A percentile compares a stretch with the other conserved stretches of the same genome.
Evolutionary conservation across 2,113 vertebrate genomes (phyloP).

Genomic region (Muscicapa adusta): DNA sequence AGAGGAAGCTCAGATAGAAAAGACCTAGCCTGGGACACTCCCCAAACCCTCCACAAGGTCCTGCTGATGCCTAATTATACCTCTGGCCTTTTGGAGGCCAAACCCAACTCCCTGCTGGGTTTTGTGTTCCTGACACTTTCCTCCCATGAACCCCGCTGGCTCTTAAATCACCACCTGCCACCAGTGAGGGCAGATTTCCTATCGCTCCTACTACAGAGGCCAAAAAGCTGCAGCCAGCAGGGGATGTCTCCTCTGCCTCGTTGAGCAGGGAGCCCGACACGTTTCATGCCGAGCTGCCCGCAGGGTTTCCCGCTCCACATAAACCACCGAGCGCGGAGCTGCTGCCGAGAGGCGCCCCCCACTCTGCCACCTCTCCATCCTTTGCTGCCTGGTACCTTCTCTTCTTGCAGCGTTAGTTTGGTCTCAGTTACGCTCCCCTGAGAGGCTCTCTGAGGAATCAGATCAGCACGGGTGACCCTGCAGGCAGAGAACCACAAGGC

Average conservation of each 20-base stretch:
- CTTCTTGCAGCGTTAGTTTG: not conserved
- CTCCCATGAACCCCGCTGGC: not conserved
- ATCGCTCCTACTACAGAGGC: not conserved
- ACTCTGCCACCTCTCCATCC: not conserved
- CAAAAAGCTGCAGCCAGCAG: not conserved
- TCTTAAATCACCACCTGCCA: slow-evolving; percentile 16
- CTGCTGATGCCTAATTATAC: not conserved
- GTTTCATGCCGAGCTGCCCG: not conserved
- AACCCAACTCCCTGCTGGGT: not conserved
- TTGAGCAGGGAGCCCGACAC: not conserved
- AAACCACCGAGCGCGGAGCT: not conserved
- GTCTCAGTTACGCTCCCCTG: not conserved
- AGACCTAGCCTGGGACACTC: not conserved
- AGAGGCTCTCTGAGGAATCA: not conserved
- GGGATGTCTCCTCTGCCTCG: not conserved
- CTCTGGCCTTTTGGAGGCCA: not conserved
- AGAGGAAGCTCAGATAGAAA: not conserved
- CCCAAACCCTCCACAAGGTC: not conserved
- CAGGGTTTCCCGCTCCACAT: not conserved
- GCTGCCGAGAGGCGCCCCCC: not conserved
- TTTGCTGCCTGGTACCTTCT: not conserved
- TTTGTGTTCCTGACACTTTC: slow-evolving; percentile 1
- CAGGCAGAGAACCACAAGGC: not conserved
- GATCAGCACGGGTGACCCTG: not conserved
- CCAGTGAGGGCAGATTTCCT: not conserved